Base-by-base conservation (phyloP, 2,113 vertebrate genomes). In the Brachyistius frenatus region DNA sequence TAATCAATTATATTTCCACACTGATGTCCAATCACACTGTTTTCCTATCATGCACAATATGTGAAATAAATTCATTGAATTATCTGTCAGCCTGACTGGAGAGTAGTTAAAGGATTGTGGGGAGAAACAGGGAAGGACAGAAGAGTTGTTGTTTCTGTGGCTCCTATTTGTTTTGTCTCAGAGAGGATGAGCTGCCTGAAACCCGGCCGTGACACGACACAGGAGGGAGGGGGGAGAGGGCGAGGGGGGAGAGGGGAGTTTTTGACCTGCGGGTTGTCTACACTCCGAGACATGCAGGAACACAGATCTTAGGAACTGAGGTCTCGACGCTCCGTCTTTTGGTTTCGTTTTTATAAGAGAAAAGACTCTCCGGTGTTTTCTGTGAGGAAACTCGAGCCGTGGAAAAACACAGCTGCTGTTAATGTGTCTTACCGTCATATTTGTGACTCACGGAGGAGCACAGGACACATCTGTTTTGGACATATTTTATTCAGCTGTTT, bases 361-460 rank as follows among this genome's bases (percentile, higher is more conserved):
- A 66, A 55, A 37, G 39, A 61, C 16, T 67, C 15, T 10, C 2
- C 8, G 11, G n/a, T 66, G 14, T 75, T 84, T 81, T 78, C 13
- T 66, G 23, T 66, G 76, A 67, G 1, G 36, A 76, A 82, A 68
- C 44, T 37, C 11, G 47, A 62, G 37, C 23, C 46, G 56, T 73
- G 78, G 76, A 88, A 84, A 88, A 86, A 61, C 67, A 79, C 79
- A 74, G 79, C 79, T 80, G 84, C 55, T 73, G 83, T 76, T 52
- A 60, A 81, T 78, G 68, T 56, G 54, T 39, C 23, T 23, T 58
- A 44, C 36, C 55, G 54, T 69, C 57, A 50, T 50, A 68, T 46
- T 8, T 49, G 36, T 84, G 80, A 78, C 49, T 80, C 76, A 65
- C 49, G 32, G 36, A 69, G 39, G 23, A 46, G 11, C 10, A 33